A percentile compares a stretch with the other conserved stretches of the same genome.
Conservation (phyloP, 2,888 invertebrate genomes). For the Dryomyza anilis region DNA sequence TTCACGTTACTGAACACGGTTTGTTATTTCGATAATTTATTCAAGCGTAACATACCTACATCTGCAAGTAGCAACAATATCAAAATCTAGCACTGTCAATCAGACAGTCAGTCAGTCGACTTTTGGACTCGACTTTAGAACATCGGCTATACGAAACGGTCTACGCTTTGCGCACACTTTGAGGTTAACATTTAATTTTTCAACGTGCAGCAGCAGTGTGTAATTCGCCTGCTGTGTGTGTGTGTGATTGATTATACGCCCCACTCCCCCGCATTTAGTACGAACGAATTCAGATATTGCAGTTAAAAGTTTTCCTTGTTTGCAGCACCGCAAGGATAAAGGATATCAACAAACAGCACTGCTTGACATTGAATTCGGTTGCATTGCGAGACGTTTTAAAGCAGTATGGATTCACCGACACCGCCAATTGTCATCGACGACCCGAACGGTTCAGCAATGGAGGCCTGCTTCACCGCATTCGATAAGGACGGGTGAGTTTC, state of each 20-base stretch:
- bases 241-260: not conserved
- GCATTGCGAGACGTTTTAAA: slow-evolving; percentile 21
- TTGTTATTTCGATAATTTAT: slow-evolving; percentile 44
- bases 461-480: slow-evolving; percentile 89
- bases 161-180: not conserved
- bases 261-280: not conserved
- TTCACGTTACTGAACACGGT: slow-evolving; percentile 27
- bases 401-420: slow-evolving; percentile 59
- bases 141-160: not conserved
- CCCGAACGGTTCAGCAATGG: slow-evolving; percentile 73
- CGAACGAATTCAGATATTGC: not conserved
- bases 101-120: not conserved
- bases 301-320: not conserved
- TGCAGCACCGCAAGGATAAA: not conserved
- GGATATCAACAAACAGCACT: not conserved
- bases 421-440: slow-evolving; percentile 63
- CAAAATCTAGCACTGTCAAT: not conserved
- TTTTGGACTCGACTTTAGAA: not conserved
- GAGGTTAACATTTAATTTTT: not conserved
- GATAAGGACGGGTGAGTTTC: slow-evolving; percentile 82
- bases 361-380: not conserved
- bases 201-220: not conserved
- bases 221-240: not conserved
- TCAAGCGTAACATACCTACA: slow-evolving; percentile 32
- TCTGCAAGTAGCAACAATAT: too few relatives aligned